phyloP scores from a whole-genome alignment of 2,797 vertebrate genomes.

The Lagorchestes hirsutus region DNA sequence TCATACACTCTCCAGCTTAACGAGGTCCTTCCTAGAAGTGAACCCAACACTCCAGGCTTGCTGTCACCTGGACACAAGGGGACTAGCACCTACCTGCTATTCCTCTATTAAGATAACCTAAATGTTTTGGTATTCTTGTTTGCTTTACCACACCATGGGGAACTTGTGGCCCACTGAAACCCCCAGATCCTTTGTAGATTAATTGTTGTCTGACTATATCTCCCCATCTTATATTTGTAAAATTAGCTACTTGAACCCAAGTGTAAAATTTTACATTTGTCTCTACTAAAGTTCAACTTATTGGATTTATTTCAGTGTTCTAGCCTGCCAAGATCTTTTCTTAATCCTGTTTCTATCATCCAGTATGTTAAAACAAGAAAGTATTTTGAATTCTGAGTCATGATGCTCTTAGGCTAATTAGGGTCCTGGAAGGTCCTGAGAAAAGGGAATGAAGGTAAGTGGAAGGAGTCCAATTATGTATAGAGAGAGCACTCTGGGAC shows the following conservation, averaged over 20 bases:
- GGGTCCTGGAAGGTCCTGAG: background rate
- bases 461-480: background rate
- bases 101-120: background rate
- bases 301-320: background rate
- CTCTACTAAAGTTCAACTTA: background rate
- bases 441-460: background rate
- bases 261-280: background rate
- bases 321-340: background rate
- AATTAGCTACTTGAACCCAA: background rate
- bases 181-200: background rate
- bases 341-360: background rate
- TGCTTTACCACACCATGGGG: background rate
- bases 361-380: background rate
- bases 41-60: background rate
- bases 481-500: background rate
- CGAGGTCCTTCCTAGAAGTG: background rate
- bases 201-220: background rate
- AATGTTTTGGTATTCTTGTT: background rate
- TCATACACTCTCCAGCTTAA: background rate
- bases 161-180: background rate
- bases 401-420: background rate
- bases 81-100: background rate
- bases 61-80: background rate
- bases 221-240: background rate
- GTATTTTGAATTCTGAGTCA: background rate